These are phyloP conservation scores for Pachycephala philippinensis DNA, from an alignment of 2,113 vertebrate species.

Conservation along the genomic window DNA sequence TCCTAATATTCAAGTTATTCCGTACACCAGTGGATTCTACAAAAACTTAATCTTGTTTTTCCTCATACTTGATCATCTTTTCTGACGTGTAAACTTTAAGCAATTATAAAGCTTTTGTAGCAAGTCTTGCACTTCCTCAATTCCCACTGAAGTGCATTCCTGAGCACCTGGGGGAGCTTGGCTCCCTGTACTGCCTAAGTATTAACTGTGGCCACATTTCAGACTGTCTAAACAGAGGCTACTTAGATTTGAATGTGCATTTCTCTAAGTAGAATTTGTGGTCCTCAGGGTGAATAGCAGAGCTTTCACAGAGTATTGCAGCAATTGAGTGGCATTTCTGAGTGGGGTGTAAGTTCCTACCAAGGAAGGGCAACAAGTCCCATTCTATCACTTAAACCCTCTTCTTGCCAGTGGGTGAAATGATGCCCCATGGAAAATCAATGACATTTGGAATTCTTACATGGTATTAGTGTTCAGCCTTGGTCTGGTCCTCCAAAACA, in stretches of 20 bases:
- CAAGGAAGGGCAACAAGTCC: not conserved
- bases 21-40: not conserved
- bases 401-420: not conserved
- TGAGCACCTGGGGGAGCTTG: not conserved
- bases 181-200: not conserved
- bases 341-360: not conserved
- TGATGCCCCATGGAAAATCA: not conserved
- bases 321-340: not conserved
- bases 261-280: not conserved
- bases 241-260: not conserved
- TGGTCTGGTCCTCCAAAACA: not conserved
- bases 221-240: not conserved
- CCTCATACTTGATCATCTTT: not conserved
- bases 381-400: not conserved
- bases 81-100: not conserved
- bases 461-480: not conserved
- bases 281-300: not conserved
- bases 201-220: not conserved
- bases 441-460: not conserved
- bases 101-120: not conserved
- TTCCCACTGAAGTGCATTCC: not conserved
- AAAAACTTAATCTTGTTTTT: not conserved
- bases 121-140: not conserved
- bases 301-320: not conserved
- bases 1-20: not conserved